phyloP scores from a whole-genome alignment of 2,888 invertebrate genomes.

The Callosobruchus maculatus region DNA sequence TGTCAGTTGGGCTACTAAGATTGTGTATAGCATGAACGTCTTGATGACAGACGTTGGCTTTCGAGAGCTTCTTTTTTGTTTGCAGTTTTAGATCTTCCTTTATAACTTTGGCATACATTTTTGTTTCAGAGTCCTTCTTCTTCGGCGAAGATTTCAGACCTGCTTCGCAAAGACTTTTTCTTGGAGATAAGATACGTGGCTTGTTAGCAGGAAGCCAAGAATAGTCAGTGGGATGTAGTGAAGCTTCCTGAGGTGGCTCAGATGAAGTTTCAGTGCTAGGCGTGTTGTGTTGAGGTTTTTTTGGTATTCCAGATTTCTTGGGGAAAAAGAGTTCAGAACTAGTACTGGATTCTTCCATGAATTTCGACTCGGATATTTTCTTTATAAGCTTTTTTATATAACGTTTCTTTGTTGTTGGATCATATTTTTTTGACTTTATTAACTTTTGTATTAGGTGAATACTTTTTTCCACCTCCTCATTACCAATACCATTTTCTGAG shows the following conservation, averaged over 20 bases:
- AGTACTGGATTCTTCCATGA: constrained; percentile 56
- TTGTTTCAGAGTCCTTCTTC: constrained; percentile 14
- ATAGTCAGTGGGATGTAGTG: constrained; percentile 36
- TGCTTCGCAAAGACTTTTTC: not conserved
- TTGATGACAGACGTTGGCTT: not conserved
- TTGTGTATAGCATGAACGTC: constrained; percentile 6
- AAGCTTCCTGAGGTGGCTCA: constrained; percentile 3
- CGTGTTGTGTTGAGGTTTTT: not conserved
- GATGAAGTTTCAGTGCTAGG: constrained; percentile 14
- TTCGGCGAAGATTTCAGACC: not conserved
- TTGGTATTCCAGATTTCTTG: constrained; percentile 25
- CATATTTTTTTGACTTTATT: constrained; percentile 58
- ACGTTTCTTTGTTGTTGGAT: constrained; percentile 58
- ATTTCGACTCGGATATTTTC: constrained; percentile 57
- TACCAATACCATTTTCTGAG: constrained; percentile 8
- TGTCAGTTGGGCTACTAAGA: constrained; percentile 9
- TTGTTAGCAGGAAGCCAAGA: constrained; percentile 46
- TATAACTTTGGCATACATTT: not conserved
- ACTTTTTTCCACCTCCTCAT: constrained; percentile 59
- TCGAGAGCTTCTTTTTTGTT: not conserved
- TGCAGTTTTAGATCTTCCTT: not conserved
- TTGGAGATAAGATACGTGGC: not conserved
- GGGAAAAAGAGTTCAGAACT: constrained; percentile 53
- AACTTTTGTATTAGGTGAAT: constrained; percentile 59
- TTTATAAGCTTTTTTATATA: constrained; percentile 64